Evolutionary conservation across 1,140 invertebrate species (phyloP).

Genomic region (Platorchestia sp.): DNA sequence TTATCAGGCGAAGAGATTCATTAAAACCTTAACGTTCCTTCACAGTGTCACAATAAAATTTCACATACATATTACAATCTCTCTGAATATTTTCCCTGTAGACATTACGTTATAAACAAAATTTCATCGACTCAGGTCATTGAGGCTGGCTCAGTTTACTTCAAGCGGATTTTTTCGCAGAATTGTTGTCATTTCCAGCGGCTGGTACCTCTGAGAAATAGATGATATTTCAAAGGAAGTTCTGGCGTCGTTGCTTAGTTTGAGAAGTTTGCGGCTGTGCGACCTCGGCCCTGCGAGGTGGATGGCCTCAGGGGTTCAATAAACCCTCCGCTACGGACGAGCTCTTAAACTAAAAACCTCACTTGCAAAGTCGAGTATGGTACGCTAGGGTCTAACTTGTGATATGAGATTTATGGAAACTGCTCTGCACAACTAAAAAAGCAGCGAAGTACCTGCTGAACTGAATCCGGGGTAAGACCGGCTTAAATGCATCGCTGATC

Average conservation of each 20-base stretch:
- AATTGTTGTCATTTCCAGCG: not conserved
- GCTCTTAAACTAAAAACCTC: not conserved
- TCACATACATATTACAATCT: too few species aligned
- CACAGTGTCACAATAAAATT: too few species aligned
- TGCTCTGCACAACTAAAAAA: not conserved
- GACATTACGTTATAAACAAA: too few species aligned
- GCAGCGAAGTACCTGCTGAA: not conserved
- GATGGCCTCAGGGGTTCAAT: constrained; percentile 27
- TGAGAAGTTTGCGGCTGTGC: constrained; percentile 32
- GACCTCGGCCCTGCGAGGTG: not conserved
- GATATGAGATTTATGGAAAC: constrained; percentile 19
- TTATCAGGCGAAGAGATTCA: too few species aligned
- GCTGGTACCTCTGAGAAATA: not conserved
- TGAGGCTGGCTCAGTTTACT: too few species aligned
- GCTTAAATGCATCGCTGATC: not conserved
- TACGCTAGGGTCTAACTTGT: not conserved
- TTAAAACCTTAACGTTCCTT: too few species aligned
- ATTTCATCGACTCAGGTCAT: too few species aligned
- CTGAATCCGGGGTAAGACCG: not conserved
- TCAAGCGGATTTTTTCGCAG: too few species aligned
- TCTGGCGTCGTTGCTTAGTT: not conserved
- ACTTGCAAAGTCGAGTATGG: not conserved
- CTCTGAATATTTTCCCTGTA: too few species aligned
- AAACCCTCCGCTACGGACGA: not conserved
- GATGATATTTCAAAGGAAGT: constrained; percentile 12